Evolutionary conservation across 2,888 invertebrate genomes (phyloP).

Genomic region (Oligia fasciuncula): DNA sequence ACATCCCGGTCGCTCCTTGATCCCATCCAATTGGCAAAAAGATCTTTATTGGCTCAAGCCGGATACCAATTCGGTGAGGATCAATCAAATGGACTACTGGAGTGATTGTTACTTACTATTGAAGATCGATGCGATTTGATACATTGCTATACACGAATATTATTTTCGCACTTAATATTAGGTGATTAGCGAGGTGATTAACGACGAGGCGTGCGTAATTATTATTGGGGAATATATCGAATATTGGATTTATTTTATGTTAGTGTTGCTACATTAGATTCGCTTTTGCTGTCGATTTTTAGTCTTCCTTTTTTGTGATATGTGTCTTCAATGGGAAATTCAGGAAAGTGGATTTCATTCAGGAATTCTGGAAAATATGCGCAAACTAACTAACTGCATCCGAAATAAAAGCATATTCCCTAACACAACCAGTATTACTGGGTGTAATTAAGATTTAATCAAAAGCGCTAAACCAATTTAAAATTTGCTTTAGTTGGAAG

Average conservation of each 20-base stretch:
- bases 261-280: not conserved
- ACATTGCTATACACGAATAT: slow-evolving; percentile 55
- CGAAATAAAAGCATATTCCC: not conserved
- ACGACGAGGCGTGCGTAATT: slow-evolving; percentile 29
- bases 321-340: not conserved
- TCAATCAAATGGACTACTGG: slow-evolving; percentile 79
- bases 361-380: not conserved
- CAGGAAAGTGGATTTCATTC: not conserved
- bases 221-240: slow-evolving; percentile 25
- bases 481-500: slow-evolving; percentile 10
- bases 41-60: slow-evolving; percentile 84
- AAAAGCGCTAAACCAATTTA: not conserved
- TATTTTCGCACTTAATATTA: slow-evolving; percentile 51
- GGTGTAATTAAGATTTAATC: not conserved
- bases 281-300: not conserved
- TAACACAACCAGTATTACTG: not conserved
- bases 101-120: slow-evolving; percentile 78
- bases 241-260: slow-evolving; percentile 24
- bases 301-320: not conserved
- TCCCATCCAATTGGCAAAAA: slow-evolving; percentile 83
- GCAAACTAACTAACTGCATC: not conserved
- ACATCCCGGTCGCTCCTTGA: slow-evolving; percentile 74
- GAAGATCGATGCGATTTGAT: slow-evolving; percentile 70
- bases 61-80: slow-evolving; percentile 78
- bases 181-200: slow-evolving; percentile 37